phyloP scores from a whole-genome alignment of 2,113 vertebrate genomes.

The Poeciliopsis retropinna region DNA sequence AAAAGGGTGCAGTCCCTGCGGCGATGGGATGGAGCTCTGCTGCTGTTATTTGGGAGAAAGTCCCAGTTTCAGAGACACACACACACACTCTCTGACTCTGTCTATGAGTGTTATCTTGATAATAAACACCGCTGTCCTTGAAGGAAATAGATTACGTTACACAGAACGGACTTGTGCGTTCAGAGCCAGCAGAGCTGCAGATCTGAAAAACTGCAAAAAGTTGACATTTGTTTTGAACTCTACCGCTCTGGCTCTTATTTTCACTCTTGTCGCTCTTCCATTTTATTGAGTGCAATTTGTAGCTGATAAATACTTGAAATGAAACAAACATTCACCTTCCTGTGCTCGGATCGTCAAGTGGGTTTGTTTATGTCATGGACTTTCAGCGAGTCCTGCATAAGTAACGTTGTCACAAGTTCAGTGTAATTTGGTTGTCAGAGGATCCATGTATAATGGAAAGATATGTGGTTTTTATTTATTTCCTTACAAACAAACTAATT shows the following conservation, averaged over 20 bases:
- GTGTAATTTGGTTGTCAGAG: neutral
- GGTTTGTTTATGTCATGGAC: too few relatives aligned
- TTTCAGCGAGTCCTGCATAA: neutral
- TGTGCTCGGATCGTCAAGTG: neutral
- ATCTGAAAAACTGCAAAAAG: neutral
- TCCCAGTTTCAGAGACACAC: slow-evolving; percentile 44
- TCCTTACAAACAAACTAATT: too few relatives aligned
- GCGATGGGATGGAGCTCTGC: slow-evolving; percentile 22
- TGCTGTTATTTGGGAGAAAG: slow-evolving; percentile 45
- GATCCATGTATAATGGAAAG: neutral
- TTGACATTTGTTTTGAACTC: too few relatives aligned
- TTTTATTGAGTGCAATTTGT: too few relatives aligned
- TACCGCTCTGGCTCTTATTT: neutral
- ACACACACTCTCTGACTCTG: neutral
- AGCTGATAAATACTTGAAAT: neutral
- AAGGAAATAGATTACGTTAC: slow-evolving; percentile 3
- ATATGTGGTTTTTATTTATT: too few relatives aligned
- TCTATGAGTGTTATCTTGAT: slow-evolving; percentile 25
- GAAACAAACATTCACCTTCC: neutral
- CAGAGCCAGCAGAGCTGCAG: neutral
- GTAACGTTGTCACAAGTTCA: neutral
- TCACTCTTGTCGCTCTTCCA: too few relatives aligned
- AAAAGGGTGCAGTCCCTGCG: slow-evolving; percentile 53
- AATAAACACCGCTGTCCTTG: slow-evolving; percentile 8
- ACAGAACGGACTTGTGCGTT: neutral